phyloP scores from a whole-genome alignment of 2,113 vertebrate genomes.

The Agelaius tricolor region DNA sequence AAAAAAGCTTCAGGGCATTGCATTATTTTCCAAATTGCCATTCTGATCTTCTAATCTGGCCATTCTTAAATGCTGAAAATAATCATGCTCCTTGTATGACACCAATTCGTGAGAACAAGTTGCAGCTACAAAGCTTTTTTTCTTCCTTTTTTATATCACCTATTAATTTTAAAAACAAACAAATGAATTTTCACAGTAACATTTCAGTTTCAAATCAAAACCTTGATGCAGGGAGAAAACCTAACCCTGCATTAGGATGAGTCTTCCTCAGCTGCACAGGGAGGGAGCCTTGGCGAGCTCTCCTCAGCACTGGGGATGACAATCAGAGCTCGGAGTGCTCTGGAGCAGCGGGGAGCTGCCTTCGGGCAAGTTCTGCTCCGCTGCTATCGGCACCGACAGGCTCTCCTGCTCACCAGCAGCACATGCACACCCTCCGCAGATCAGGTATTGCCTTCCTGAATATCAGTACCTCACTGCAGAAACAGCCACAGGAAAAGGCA shows the following conservation, averaged over 20 bases:
- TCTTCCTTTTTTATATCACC: neutral
- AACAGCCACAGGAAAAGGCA: fast-evolving
- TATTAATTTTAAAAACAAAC: neutral
- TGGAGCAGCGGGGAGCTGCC: neutral
- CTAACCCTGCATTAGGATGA: neutral
- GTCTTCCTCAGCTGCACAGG: neutral
- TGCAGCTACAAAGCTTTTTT: neutral
- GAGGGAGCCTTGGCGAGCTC: neutral
- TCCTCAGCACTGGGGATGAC: neutral
- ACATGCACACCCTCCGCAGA: neutral
- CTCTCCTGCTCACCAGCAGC: neutral
- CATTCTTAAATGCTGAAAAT: neutral
- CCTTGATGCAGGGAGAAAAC: neutral
- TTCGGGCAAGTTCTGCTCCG: neutral
- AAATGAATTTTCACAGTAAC: neutral
- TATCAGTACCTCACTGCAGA: neutral
- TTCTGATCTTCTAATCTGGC: neutral
- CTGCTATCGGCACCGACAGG: neutral
- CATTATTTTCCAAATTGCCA: neutral
- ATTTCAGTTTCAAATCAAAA: neutral
- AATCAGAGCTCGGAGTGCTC: neutral
- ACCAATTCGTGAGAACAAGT: neutral
- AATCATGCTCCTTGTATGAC: neutral
- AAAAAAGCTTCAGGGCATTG: neutral
- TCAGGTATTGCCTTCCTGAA: too few relatives aligned